Conservation (phyloP, 2,888 invertebrate genomes). For the Xiphydria camelus region DNA sequence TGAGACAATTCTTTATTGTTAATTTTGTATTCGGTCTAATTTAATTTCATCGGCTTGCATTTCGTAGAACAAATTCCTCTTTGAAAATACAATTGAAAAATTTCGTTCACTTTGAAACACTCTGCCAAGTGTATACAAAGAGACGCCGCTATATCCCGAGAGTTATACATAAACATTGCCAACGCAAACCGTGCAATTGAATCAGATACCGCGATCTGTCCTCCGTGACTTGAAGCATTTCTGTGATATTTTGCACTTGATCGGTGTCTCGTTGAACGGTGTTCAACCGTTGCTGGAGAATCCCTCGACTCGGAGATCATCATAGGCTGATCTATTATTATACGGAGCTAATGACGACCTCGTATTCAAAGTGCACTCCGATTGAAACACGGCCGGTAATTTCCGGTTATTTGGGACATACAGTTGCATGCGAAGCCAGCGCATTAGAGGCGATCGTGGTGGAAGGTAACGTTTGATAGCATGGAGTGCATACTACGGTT, state of each 20-base stretch:
- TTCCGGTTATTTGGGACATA: conserved; percentile 44
- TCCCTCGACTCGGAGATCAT: conserved; percentile 33
- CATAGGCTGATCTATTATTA: conserved; percentile 37
- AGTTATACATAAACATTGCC: no score
- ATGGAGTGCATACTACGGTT: conserved; percentile 25
- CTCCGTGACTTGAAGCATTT: conserved; percentile 18
- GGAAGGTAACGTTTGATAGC: conserved; percentile 30
- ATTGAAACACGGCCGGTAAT: conserved; percentile 46
- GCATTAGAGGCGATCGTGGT: conserved; percentile 32
- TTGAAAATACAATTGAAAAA: no score
- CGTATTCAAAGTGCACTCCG: conserved; percentile 30
- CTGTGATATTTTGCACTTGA: conserved; percentile 14
- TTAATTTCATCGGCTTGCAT: no score
- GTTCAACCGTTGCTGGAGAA: conserved; percentile 3
- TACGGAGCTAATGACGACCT: conserved; percentile 39
- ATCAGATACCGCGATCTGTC: no score
- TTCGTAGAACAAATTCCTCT: no score
- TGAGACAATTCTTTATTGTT: no score
- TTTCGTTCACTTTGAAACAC: no score
- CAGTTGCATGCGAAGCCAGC: conserved; percentile 29
- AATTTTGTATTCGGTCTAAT: no score
- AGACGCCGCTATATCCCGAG: no score
- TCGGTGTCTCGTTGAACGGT: conserved; percentile 13
- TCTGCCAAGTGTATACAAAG: no score
- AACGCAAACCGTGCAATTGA: no score